Conservation (phyloP, 2,888 invertebrate species). For the Stratiomys singularior region DNA sequence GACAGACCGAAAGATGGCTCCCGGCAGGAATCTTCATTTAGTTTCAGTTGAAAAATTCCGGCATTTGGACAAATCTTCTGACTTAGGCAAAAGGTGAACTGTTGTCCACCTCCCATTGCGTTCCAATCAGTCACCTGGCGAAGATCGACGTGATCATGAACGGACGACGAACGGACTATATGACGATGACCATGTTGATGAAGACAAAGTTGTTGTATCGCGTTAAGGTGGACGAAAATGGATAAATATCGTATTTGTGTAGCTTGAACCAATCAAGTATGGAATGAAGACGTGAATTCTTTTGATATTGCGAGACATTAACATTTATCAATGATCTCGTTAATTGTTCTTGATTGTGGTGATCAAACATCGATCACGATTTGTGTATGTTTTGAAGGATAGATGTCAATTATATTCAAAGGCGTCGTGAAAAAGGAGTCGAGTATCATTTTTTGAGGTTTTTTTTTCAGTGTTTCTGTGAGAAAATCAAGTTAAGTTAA, state of each 20-base stretch:
- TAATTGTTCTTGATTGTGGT: constrained; percentile 44
- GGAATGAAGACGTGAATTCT: constrained; percentile 15
- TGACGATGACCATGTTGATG: too few relatives aligned
- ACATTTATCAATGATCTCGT: constrained; percentile 45
- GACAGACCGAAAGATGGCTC: constrained; percentile 31
- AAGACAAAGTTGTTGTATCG: constrained; percentile 38
- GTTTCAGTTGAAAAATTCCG: constrained; percentile 22
- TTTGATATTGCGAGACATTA: constrained; percentile 29
- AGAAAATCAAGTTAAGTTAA: too few relatives aligned
- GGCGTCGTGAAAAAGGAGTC: background rate
- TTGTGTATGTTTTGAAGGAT: background rate
- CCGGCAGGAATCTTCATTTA: constrained; percentile 37
- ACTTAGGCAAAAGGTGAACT: constrained; percentile 36
- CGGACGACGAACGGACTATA: too few relatives aligned
- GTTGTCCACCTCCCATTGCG: constrained; percentile 45
- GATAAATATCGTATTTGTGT: constrained; percentile 9
- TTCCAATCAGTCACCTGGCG: constrained; percentile 44
- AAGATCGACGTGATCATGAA: constrained; percentile 37
- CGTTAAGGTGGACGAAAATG: constrained; percentile 4
- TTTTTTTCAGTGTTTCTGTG: too few relatives aligned
- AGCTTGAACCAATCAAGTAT: constrained; percentile 7
- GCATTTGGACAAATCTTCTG: constrained; percentile 35
- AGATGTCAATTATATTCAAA: background rate
- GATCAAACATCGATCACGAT: constrained; percentile 32
- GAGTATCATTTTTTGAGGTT: too few relatives aligned